These are phyloP conservation scores for Plusia festucae DNA, from an alignment of 2,888 invertebrate species.

Conservation along the genomic window DNA sequence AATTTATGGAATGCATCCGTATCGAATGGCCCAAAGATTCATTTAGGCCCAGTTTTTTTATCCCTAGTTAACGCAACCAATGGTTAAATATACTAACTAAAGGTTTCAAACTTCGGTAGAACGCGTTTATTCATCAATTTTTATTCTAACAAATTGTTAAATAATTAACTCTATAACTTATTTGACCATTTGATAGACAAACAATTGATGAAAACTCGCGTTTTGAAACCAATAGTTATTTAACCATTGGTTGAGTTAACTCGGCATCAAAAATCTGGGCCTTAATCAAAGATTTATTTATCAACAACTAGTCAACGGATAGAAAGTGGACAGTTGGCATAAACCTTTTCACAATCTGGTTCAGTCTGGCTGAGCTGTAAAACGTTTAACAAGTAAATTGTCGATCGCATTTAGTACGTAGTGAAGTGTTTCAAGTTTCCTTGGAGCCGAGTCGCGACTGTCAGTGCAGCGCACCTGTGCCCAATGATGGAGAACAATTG, in stretches of 20 bases:
- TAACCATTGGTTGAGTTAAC: no score
- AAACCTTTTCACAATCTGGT: slow-evolving; percentile 50
- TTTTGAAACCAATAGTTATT: no score
- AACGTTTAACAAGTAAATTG: slow-evolving; percentile 49
- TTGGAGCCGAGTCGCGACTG: slow-evolving; percentile 41
- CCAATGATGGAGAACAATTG: slow-evolving; percentile 87
- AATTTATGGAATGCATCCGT: slow-evolving; percentile 5
- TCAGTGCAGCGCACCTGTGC: slow-evolving; percentile 78
- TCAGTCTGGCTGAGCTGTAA: slow-evolving; percentile 36
- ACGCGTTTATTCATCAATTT: no score
- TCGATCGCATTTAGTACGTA: slow-evolving; percentile 43
- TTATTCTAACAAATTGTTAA: no score
- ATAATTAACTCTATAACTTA: no score
- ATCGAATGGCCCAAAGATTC: slow-evolving; percentile 13
- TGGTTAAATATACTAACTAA: no score
- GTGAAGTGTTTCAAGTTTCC: slow-evolving; percentile 55
- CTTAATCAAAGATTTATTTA: slow-evolving; percentile 27
- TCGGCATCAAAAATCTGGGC: no score
- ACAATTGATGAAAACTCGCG: no score
- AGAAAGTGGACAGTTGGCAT: slow-evolving; percentile 43
- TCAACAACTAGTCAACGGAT: slow-evolving; percentile 24
- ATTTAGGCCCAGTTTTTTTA: no score
- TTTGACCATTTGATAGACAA: no score
- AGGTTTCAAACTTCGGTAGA: no score
- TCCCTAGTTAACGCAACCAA: no score